phyloP scores from a whole-genome alignment of 2,113 vertebrate genomes.

The Rana temporaria region DNA sequence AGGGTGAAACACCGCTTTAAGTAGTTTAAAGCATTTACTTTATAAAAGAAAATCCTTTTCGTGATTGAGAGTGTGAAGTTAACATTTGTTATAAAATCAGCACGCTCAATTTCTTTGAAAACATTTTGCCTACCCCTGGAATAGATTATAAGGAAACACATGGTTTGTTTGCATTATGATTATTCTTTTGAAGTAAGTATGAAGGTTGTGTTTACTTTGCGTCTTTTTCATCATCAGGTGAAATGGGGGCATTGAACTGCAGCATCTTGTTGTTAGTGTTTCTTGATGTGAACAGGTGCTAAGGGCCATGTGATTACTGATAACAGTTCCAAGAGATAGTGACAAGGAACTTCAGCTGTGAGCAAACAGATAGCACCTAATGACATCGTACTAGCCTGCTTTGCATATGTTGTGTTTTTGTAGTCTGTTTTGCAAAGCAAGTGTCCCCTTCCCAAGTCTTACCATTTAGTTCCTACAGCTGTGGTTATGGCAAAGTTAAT shows the following conservation, averaged over 20 bases:
- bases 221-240: not conserved
- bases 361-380: not conserved
- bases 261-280: not conserved
- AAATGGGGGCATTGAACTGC: not conserved
- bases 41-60: too few species aligned
- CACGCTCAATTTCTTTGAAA: too few species aligned
- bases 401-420: not conserved
- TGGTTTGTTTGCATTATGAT: too few species aligned
- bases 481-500: too few species aligned
- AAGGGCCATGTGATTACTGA: not conserved
- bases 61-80: too few species aligned
- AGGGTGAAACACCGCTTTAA: too few species aligned
- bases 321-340: not conserved
- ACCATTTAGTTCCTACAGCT: too few species aligned
- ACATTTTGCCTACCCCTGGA: too few species aligned
- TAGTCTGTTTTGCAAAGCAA: not conserved
- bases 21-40: too few species aligned
- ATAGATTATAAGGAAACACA: not conserved
- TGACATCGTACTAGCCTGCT: not conserved
- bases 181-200: too few species aligned
- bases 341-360: not conserved
- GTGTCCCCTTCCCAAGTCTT: not conserved
- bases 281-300: constrained; percentile 19
- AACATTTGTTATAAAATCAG: too few species aligned
- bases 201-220: not conserved